A percentile compares a stretch with the other conserved stretches of the same genome.
Conservation (phyloP, 2,797 vertebrate species). For the Rhincodon typus region DNA sequence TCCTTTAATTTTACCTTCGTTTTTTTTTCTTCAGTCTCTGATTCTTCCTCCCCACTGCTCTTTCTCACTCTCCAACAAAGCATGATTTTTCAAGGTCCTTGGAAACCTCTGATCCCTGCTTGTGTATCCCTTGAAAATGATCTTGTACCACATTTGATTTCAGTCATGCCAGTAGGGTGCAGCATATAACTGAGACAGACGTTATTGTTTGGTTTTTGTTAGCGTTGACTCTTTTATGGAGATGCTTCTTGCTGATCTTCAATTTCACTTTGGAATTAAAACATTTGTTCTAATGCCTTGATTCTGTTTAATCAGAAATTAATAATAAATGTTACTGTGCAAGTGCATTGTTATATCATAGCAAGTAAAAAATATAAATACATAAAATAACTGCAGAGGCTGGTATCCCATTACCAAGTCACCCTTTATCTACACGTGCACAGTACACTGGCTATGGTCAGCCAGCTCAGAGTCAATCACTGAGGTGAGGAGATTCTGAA, state of each 20-base stretch:
- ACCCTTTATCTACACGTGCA: too few relatives aligned
- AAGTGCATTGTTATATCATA: not conserved
- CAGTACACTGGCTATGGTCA: too few relatives aligned
- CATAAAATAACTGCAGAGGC: too few relatives aligned
- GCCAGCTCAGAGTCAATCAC: too few relatives aligned
- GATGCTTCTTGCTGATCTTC: not conserved
- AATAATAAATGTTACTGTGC: not conserved
- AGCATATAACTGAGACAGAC: not conserved
- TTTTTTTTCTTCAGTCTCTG: too few relatives aligned
- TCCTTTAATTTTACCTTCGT: not conserved
- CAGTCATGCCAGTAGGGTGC: constrained; percentile 22
- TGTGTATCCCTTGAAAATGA: not conserved
- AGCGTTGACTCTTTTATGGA: not conserved
- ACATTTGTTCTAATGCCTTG: not conserved
- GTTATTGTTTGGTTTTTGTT: not conserved
- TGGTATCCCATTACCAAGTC: too few relatives aligned
- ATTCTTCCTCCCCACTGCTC: too few relatives aligned
- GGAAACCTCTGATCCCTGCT: not conserved
- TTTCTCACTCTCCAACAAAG: too few relatives aligned
- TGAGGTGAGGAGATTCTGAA: too few relatives aligned
- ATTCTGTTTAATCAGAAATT: not conserved
- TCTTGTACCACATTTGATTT: not conserved
- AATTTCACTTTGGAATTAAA: not conserved
- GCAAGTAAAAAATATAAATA: not conserved
- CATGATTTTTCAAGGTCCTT: not conserved